These are phyloP conservation scores for Apteryx mantelli DNA, from an alignment of 2,113 vertebrate genomes.

Conservation along the genomic window DNA sequence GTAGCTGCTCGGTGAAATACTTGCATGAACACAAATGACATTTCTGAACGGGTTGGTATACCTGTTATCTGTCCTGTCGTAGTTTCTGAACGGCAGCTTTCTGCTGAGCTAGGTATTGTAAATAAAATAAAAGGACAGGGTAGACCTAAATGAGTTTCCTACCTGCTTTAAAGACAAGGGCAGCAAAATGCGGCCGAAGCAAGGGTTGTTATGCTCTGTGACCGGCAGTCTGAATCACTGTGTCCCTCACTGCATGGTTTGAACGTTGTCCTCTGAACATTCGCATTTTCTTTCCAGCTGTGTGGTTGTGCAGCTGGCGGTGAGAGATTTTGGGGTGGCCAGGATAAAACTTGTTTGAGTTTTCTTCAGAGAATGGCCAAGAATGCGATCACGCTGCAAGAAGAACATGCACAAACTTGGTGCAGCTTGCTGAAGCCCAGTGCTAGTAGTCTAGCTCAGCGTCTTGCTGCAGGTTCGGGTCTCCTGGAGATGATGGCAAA, in stretches of 20 bases:
- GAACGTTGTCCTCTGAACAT: neutral
- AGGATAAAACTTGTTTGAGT: neutral
- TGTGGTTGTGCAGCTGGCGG: neutral
- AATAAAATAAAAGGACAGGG: neutral
- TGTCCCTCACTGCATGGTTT: neutral
- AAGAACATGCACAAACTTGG: neutral
- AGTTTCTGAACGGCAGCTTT: neutral
- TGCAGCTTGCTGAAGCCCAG: neutral
- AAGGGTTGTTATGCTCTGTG: neutral
- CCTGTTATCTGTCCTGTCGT: neutral
- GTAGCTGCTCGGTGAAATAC: neutral
- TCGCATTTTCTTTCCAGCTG: neutral
- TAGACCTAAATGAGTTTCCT: neutral
- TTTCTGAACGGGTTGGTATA: neutral
- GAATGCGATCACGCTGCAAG: neutral
- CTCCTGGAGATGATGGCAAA: neutral
- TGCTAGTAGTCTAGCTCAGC: neutral
- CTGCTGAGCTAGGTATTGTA: rapidly evolving
- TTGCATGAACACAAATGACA: rapidly evolving
- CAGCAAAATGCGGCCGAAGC: too few species aligned
- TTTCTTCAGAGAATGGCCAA: neutral
- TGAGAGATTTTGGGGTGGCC: neutral
- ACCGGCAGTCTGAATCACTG: neutral
- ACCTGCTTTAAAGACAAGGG: neutral
- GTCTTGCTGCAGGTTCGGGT: neutral